Evolutionary conservation across 2,888 invertebrate species (phyloP).

Genomic region (Cynaeus angustus): DNA sequence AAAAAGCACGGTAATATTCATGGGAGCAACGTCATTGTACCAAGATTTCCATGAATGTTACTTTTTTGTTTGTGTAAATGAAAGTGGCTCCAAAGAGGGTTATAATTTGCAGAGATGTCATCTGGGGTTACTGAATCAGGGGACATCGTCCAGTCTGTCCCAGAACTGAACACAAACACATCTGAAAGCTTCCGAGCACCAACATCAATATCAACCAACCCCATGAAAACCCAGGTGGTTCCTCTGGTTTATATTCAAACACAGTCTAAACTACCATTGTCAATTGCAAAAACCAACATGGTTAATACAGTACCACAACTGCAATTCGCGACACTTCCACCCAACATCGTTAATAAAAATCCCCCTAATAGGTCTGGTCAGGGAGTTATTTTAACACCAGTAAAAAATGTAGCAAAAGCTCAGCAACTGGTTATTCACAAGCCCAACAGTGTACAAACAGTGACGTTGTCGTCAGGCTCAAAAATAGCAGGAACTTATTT

Average conservation of each 20-base stretch:
- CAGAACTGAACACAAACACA: constrained; percentile 27
- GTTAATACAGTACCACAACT: constrained; percentile 60
- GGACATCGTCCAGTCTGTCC: constrained; percentile 15
- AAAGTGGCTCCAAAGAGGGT: background rate
- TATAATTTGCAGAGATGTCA: constrained; percentile 35
- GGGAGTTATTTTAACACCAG: constrained; percentile 63
- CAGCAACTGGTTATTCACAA: constrained; percentile 77
- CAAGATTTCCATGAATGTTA: background rate
- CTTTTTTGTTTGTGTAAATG: background rate
- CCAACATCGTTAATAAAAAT: constrained; percentile 56
- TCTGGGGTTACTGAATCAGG: constrained; percentile 20
- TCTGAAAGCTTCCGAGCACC: background rate
- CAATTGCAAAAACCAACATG: constrained; percentile 54
- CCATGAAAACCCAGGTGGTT: constrained; percentile 70
- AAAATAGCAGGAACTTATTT: constrained; percentile 75
- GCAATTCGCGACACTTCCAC: constrained; percentile 60
- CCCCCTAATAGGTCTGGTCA: constrained; percentile 54
- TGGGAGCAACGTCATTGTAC: background rate
- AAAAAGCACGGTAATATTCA: background rate
- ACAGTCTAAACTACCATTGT: constrained; percentile 70
- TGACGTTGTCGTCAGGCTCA: constrained; percentile 71
- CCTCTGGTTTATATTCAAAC: constrained; percentile 78
- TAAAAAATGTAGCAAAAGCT: constrained; percentile 59
- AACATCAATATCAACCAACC: constrained; percentile 33
- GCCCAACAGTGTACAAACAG: constrained; percentile 63